Base-by-base conservation (phyloP, 1,140 invertebrate genomes). In the Temnothorax longispinosus region DNA sequence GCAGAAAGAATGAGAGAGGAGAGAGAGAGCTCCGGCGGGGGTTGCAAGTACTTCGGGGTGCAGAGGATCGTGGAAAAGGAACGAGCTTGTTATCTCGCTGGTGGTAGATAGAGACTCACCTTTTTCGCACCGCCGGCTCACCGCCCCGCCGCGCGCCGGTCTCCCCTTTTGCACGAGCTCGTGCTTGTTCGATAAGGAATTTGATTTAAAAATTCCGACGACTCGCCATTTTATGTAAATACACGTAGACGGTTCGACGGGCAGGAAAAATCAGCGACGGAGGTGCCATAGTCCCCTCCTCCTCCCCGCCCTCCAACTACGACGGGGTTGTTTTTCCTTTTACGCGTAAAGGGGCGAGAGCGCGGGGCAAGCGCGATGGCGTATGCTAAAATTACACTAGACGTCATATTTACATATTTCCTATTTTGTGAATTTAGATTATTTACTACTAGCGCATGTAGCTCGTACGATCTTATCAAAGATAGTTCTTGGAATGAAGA, bases 131-230 rank as follows among this genome's bases (percentile, higher is more conserved):
- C 82, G 50, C 86, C 77, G 38, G 80, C 74, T 58, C 71, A 54
- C 65, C 62, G 18, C 72, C 76, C 87, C 86, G 81, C 60, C 64
- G n/a, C 76, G 85, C 86, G 85, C 56, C 65, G n/a, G 15, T 38
- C 47, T 64, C 72, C 27, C 65, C 71, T 50, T 87, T 89, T 71
- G 69, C 85, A 52, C 64, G 58, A 87, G 76, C 89, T 91, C 85
- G 88, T 86, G 89, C 92, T 93, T 91, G 92, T 93, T 89, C 91
- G 93, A 93, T 93, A 93, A 93, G 92, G 89, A 94, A 93, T 94
- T 94, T 93, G 93, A 94, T 93, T 94, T 93, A 93, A 94, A 94
- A 93, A 93, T 94, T 93, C 92, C 93, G 90, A 92, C 90, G 90
- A 92, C 91, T 93, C 90, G 85, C 86, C 91, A 90, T 94, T 94